These are phyloP conservation scores for Macroramphosus scolopax DNA, from an alignment of 2,797 vertebrate genomes.

Conservation along the genomic window DNA sequence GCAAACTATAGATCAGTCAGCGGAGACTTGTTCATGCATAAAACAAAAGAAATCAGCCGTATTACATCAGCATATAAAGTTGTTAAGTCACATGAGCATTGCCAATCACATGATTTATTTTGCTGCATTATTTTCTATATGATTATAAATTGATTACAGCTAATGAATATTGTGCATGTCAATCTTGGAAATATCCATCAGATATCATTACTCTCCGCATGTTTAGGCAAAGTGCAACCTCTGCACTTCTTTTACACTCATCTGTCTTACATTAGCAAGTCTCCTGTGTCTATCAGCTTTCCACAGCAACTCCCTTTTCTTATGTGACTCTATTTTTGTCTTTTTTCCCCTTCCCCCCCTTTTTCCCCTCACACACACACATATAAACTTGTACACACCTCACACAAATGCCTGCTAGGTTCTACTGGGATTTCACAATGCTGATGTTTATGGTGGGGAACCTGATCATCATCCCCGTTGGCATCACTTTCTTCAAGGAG, in stretches of 20 bases:
- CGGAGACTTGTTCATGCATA: too few species aligned
- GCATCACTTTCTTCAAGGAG: constrained; percentile 99
- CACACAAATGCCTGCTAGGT: constrained; percentile 74
- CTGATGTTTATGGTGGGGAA: constrained; percentile 98
- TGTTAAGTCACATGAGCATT: too few species aligned
- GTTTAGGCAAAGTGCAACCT: constrained; percentile 11
- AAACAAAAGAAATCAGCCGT: too few species aligned
- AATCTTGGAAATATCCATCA: too few species aligned
- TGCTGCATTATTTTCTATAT: constrained; percentile 1
- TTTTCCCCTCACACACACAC: constrained; percentile 23
- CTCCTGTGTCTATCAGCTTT: constrained; percentile 56
- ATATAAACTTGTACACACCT: constrained; percentile 11
- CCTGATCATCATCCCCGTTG: constrained; percentile 97
- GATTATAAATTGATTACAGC: too few species aligned
- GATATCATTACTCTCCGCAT: constrained; percentile 21
- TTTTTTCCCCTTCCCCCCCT: constrained; percentile 6
- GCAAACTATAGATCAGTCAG: too few species aligned
- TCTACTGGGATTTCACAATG: constrained; percentile 99
- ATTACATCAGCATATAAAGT: too few species aligned
- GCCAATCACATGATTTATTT: too few species aligned
- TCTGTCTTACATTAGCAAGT: constrained; percentile 30
- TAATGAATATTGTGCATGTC: too few species aligned
- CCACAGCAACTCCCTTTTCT: constrained; percentile 39
- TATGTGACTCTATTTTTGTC: constrained; percentile 63
- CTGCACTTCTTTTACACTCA: constrained; percentile 37